Evolutionary conservation across 2,797 vertebrate genomes (phyloP).

Genomic region (Tamandua tetradactyla): DNA sequence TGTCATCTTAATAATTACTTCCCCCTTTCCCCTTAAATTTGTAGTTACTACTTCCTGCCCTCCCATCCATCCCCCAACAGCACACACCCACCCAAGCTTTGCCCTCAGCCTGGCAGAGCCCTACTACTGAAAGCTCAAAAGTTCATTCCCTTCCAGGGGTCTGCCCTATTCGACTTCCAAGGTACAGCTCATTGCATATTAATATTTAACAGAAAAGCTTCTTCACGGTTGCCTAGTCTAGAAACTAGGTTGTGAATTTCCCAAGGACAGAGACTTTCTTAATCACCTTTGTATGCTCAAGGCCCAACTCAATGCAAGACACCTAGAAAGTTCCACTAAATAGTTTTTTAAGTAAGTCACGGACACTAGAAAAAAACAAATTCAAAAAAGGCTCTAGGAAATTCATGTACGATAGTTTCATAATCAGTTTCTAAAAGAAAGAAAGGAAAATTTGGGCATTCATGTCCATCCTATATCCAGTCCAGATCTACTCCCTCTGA

Average conservation of each 20-base stretch:
- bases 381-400: not conserved
- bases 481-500: not conserved
- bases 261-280: not conserved
- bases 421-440: not conserved
- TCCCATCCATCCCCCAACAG: not conserved
- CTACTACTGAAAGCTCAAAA: not conserved
- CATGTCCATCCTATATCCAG: not conserved
- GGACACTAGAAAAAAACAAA: not conserved
- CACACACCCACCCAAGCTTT: not conserved
- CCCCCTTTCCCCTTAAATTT: not conserved
- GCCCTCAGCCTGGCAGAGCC: not conserved
- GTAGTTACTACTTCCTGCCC: not conserved
- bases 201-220: not conserved
- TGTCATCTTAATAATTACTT: not conserved
- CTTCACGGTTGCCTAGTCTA: not conserved
- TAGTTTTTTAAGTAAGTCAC: slow-evolving; percentile 20
- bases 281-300: not conserved
- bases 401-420: not conserved
- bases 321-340: not conserved
- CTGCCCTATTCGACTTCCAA: not conserved
- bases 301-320: not conserved
- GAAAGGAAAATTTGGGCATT: not conserved
- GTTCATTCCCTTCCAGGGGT: not conserved
- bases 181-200: not conserved
- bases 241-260: not conserved